Conservation (phyloP, 1,140 invertebrate species). For the Phymorhynchus buccinoides region DNA sequence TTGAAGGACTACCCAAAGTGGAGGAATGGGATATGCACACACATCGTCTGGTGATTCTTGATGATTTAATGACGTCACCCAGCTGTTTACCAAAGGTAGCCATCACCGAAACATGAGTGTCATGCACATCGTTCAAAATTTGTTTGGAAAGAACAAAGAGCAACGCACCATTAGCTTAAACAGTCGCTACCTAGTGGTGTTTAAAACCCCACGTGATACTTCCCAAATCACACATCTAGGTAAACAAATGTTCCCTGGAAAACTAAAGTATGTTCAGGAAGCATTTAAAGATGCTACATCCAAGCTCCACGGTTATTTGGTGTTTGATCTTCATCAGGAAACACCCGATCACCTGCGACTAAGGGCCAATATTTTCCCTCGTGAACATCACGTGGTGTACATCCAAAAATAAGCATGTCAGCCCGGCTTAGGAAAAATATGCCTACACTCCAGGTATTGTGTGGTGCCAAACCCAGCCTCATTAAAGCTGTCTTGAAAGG, state of each 20-base stretch:
- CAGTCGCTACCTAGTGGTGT: slow-evolving; percentile 28
- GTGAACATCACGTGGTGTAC: slow-evolving; percentile 18
- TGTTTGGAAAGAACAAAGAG: slow-evolving; percentile 47
- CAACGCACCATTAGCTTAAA: slow-evolving; percentile 49
- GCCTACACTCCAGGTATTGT: neutral
- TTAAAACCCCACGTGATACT: slow-evolving; percentile 42
- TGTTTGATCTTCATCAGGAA: slow-evolving; percentile 43
- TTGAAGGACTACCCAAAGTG: slow-evolving; percentile 12
- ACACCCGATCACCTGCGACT: slow-evolving; percentile 38
- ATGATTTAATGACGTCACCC: slow-evolving; percentile 45
- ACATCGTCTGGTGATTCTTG: neutral
- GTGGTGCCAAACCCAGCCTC: neutral
- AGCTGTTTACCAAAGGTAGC: slow-evolving; percentile 42
- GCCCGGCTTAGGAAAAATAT: neutral
- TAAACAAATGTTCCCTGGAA: slow-evolving; percentile 43
- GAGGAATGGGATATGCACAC: neutral
- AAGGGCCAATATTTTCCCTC: slow-evolving; percentile 32
- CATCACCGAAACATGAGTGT: slow-evolving; percentile 43
- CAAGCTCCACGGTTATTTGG: slow-evolving; percentile 42
- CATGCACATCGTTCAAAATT: slow-evolving; percentile 45
- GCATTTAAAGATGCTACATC: slow-evolving; percentile 40
- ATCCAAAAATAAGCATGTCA: slow-evolving; percentile 34
- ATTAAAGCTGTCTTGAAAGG: neutral
- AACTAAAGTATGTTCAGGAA: slow-evolving; percentile 27
- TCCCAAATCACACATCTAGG: slow-evolving; percentile 11